Evolutionary conservation across 2,113 vertebrate genomes (phyloP).

Genomic region (Apteryx mantelli): DNA sequence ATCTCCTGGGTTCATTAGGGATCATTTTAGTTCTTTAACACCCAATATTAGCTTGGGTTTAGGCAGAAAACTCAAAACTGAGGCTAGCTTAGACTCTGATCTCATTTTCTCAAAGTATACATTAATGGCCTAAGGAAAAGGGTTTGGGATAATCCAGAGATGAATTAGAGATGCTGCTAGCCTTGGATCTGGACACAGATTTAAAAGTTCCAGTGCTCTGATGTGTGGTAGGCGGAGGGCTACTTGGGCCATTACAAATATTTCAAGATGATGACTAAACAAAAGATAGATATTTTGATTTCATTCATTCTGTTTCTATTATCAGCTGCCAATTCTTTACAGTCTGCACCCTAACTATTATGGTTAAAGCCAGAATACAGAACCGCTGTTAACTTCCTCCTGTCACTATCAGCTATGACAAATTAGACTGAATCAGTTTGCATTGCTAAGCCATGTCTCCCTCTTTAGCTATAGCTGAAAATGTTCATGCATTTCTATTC

Average conservation of each 20-base stretch:
- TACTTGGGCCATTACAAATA: conserved; percentile 24
- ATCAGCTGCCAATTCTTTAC: conserved; percentile 50
- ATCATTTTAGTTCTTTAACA: background rate
- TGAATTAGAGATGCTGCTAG: conserved; percentile 29
- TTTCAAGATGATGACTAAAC: conserved; percentile 54
- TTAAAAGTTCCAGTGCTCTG: background rate
- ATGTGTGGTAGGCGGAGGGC: conserved; percentile 14
- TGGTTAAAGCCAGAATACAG: background rate
- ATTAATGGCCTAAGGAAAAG: background rate
- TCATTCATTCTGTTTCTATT: conserved; percentile 47
- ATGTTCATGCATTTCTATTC: background rate
- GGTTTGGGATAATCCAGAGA: conserved; percentile 5
- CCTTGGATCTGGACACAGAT: background rate
- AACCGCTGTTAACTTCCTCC: background rate
- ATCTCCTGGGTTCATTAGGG: background rate
- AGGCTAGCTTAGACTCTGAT: background rate
- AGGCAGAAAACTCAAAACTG: background rate
- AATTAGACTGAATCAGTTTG: background rate
- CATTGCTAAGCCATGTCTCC: background rate
- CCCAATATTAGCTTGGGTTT: background rate
- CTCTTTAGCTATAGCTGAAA: background rate
- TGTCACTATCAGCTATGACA: background rate
- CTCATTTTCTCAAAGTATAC: background rate
- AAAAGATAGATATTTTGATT: conserved; percentile 48
- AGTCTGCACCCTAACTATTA: conserved; percentile 30